phyloP scores from a whole-genome alignment of 1,140 invertebrate species.

The Atta texana region DNA sequence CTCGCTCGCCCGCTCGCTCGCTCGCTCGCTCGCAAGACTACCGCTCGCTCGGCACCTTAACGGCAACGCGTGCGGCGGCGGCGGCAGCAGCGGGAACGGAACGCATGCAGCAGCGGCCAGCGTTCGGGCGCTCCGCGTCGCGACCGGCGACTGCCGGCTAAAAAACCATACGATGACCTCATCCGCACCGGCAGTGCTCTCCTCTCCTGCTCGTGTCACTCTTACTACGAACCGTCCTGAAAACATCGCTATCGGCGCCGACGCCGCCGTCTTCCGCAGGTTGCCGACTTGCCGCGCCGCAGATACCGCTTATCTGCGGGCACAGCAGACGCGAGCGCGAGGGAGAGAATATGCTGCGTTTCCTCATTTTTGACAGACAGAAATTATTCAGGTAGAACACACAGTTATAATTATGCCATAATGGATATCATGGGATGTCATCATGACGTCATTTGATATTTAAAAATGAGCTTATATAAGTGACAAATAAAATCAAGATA shows the following conservation, averaged over 20 bases:
- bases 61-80: constrained; percentile 20
- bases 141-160: constrained; percentile 80
- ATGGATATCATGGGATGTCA: no score
- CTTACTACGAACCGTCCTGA: constrained; percentile 80
- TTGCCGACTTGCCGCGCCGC: constrained; percentile 40
- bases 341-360: neutral
- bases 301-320: constrained; percentile 43
- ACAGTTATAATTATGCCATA: no score
- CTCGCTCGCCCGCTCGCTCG: constrained; percentile 12
- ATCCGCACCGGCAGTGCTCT: constrained; percentile 79
- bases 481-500: neutral
- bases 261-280: constrained; percentile 56
- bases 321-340: neutral
- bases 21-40: constrained; percentile 30
- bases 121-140: constrained; percentile 79
- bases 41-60: constrained; percentile 36
- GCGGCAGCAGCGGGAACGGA: constrained; percentile 62
- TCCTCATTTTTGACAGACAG: neutral
- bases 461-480: no score
- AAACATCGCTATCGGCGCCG: constrained; percentile 77
- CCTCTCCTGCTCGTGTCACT: constrained; percentile 77
- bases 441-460: no score
- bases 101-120: constrained; percentile 75
- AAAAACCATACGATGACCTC: constrained; percentile 84
- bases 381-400: no score